Evolutionary conservation across 1,140 invertebrate species (phyloP).

Genomic region (Yoshiicerus persimilis): DNA sequence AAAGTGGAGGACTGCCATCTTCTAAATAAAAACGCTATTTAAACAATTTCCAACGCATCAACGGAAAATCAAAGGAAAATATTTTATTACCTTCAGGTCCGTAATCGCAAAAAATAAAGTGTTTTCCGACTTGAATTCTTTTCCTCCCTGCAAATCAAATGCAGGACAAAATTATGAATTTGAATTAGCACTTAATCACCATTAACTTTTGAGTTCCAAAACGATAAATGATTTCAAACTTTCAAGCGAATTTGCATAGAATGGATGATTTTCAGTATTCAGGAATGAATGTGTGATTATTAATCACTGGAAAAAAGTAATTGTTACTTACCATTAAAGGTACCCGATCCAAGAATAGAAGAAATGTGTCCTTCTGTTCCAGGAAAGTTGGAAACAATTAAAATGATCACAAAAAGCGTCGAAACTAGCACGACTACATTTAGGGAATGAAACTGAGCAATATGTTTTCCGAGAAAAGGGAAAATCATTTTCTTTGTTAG

Average conservation of each 20-base stretch:
- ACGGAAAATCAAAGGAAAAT: background rate
- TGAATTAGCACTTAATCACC: too few species aligned
- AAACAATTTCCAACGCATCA: background rate
- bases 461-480: background rate
- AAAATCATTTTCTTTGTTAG: background rate
- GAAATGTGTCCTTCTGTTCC: background rate
- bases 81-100: background rate
- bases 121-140: background rate
- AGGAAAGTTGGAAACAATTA: background rate
- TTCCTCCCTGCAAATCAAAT: background rate
- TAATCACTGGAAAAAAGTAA: background rate
- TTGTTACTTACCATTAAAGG: background rate
- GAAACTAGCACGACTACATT: background rate
- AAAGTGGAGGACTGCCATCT: slow-evolving; percentile 21
- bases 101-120: background rate
- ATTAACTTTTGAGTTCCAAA: too few species aligned
- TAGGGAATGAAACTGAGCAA: background rate
- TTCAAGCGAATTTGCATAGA: too few species aligned
- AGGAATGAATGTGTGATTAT: background rate
- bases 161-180: too few species aligned
- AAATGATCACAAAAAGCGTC: background rate
- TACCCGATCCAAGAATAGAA: background rate
- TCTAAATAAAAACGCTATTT: background rate
- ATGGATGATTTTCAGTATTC: too few species aligned
- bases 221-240: too few species aligned